phyloP scores from a whole-genome alignment of 1,140 invertebrate species.

The Matsumurasca onukii region DNA sequence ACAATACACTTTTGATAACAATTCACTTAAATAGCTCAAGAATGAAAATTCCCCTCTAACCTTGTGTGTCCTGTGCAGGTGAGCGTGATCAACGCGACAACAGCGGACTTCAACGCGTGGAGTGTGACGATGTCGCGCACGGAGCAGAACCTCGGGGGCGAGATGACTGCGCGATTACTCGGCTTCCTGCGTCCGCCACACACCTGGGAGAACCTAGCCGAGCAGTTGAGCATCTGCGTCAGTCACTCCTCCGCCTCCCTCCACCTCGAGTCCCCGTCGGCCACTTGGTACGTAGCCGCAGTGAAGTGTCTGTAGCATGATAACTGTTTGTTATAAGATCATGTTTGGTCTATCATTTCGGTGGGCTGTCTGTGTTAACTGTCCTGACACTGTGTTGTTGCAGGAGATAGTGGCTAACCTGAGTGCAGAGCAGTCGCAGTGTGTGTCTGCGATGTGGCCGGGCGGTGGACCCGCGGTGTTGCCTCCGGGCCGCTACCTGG shows the following conservation, averaged over 20 bases:
- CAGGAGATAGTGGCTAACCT: constrained; percentile 63
- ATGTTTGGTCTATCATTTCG: neutral
- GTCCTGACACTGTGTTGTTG: constrained; percentile 29
- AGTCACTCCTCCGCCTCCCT: constrained; percentile 66
- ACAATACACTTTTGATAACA: too few species aligned
- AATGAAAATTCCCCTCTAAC: too few species aligned
- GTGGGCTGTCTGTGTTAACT: neutral
- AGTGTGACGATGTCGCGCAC: constrained; percentile 54
- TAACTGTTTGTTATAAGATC: neutral
- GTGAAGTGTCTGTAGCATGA: neutral
- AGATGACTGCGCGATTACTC: constrained; percentile 69
- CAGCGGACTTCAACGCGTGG: constrained; percentile 70
- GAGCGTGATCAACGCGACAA: constrained; percentile 80
- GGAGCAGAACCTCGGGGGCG: constrained; percentile 63
- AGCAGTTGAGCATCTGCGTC: constrained; percentile 70
- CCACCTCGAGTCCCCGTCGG: constrained; percentile 47
- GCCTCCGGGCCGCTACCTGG: constrained; percentile 58
- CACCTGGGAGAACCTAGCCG: constrained; percentile 64
- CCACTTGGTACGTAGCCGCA: constrained; percentile 27
- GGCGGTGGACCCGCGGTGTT: constrained; percentile 57
- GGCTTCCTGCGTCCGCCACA: constrained; percentile 78
- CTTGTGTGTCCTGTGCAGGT: constrained; percentile 44
- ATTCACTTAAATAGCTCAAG: too few species aligned
- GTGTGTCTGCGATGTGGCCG: constrained; percentile 54
- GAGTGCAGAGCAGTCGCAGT: constrained; percentile 64